Percentiles rank a stretch among this genome's conserved stretches.
These are phyloP conservation scores for Aviceda subcristata DNA, from an alignment of 2,113 vertebrate genomes.

Conservation along the genomic window DNA sequence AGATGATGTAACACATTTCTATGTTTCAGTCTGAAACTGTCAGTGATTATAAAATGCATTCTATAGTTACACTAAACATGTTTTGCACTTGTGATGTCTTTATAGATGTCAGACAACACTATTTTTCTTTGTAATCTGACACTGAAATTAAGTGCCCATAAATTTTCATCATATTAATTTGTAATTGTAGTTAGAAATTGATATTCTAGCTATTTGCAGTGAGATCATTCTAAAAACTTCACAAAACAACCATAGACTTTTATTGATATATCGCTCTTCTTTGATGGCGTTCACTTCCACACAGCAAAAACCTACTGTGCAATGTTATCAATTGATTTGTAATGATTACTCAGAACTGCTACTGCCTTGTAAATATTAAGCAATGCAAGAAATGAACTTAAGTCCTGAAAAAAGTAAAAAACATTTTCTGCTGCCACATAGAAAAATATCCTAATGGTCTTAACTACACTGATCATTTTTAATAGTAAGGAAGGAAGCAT, in stretches of 20 bases:
- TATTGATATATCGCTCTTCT: neutral
- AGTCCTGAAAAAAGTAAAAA: neutral
- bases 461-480: neutral
- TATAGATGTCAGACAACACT: neutral
- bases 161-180: neutral
- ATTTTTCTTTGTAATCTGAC: neutral
- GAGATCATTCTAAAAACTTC: neutral
- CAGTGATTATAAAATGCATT: neutral
- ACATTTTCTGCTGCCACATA: neutral
- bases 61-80: neutral
- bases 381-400: neutral
- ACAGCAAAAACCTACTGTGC: neutral
- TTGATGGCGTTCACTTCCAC: neutral
- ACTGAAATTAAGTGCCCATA: neutral
- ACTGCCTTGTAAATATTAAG: neutral
- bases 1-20: neutral
- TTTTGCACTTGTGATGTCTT: neutral
- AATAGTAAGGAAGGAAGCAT: neutral
- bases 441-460: neutral
- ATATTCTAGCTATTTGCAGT: neutral
- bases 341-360: neutral
- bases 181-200: neutral
- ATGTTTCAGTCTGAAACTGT: neutral
- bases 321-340: neutral
- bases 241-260: neutral